Evolutionary conservation across 1,140 invertebrate species (phyloP).

Genomic region (Drosophila truncata): DNA sequence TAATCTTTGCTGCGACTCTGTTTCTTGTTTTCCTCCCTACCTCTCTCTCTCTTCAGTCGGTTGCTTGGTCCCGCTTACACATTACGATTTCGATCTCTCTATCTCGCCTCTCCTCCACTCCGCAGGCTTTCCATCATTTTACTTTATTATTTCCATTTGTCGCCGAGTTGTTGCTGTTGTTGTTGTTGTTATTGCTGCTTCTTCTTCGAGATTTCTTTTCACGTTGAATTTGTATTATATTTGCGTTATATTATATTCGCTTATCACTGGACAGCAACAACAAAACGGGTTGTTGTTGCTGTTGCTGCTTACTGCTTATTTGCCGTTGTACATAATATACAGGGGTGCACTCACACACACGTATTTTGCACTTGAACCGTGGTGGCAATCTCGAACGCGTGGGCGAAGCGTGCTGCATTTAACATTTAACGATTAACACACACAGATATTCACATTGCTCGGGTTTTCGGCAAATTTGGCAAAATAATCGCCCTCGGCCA

Average conservation of each 20-base stretch:
- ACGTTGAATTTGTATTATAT: conserved; percentile 74
- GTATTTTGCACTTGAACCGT: conserved; percentile 59
- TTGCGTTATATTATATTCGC: conserved; percentile 64
- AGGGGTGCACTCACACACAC: conserved; percentile 28
- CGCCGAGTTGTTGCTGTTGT: conserved; percentile 27
- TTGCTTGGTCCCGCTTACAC: conserved; percentile 65
- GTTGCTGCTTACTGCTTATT: conserved; percentile 22
- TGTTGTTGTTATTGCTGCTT: conserved; percentile 18
- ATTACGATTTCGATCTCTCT: conserved; percentile 79
- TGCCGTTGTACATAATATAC: conserved; percentile 34
- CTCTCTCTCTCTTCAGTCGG: conserved; percentile 38
- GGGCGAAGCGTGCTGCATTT: conserved; percentile 60
- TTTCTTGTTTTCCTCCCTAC: conserved; percentile 18
- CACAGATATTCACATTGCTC: conserved; percentile 13
- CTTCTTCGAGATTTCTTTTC: conserved; percentile 69
- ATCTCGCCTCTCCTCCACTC: conserved; percentile 56
- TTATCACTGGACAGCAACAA: conserved; percentile 46
- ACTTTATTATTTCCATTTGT: conserved; percentile 61
- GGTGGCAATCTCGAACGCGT: conserved; percentile 47
- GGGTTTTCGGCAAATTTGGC: conserved; percentile 10
- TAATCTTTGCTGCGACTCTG: conserved; percentile 58
- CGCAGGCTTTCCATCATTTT: conserved; percentile 33
- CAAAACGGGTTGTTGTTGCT: conserved; percentile 20
- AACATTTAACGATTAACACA: conserved; percentile 42
- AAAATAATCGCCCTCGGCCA: conserved; percentile 64